Evolutionary conservation across 2,113 vertebrate genomes (phyloP).

Genomic region (Notiomystis cincta): DNA sequence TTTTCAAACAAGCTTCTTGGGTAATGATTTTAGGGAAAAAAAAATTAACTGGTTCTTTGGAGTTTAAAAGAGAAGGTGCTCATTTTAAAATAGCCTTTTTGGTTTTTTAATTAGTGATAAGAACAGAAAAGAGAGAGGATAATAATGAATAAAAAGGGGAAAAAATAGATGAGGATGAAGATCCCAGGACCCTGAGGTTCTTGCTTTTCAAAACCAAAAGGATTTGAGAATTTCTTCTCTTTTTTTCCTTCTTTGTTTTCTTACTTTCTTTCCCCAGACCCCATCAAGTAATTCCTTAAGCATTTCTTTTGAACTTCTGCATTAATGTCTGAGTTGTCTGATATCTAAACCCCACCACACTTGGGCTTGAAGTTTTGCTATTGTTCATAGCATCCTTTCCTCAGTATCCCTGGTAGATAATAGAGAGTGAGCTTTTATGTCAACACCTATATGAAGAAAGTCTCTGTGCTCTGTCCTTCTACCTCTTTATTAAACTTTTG

Average conservation of each 20-base stretch:
- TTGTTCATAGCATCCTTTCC: not conserved
- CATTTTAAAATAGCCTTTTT: not conserved
- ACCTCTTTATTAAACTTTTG: not conserved
- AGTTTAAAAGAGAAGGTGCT: not conserved
- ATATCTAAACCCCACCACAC: not conserved
- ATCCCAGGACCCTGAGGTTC: not conserved
- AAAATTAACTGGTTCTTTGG: not conserved
- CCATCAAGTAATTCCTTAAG: not conserved
- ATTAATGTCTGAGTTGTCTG: not conserved
- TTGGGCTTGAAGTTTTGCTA: not conserved
- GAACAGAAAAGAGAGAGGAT: not conserved
- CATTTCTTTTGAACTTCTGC: not conserved
- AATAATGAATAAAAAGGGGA: not conserved
- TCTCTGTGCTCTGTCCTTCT: not conserved
- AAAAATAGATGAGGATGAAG: not conserved
- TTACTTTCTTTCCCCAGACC: not conserved
- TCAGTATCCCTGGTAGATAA: not conserved
- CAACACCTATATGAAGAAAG: not conserved
- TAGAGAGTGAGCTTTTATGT: not conserved
- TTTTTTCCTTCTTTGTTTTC: not conserved
- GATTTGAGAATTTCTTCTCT: not conserved
- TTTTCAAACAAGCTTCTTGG: not conserved
- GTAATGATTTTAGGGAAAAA: not conserved
- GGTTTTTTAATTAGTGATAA: not conserved
- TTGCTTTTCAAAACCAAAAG: not conserved